Percentiles rank a stretch among this genome's conserved stretches.
Conservation (phyloP, 2,888 invertebrate genomes). For the Alviniconcha strummeri region DNA sequence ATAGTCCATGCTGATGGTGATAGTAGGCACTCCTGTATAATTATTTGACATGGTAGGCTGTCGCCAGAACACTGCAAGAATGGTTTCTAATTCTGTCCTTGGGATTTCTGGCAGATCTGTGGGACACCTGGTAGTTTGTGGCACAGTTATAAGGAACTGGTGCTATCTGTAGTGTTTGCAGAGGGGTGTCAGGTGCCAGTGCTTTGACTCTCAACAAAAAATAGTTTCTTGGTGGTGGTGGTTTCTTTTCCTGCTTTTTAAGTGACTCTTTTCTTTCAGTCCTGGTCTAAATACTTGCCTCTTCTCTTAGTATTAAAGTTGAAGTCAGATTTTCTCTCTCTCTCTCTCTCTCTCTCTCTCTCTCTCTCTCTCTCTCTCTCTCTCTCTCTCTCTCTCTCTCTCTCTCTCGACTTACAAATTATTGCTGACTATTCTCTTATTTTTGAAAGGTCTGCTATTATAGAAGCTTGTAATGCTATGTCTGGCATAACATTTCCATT, state of each 20-base stretch:
- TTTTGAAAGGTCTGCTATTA: too few species aligned
- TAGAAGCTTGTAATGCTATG: too few species aligned
- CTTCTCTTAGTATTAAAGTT: too few species aligned
- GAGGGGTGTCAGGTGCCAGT: neutral
- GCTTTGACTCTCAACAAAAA: neutral
- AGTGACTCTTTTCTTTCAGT: neutral
- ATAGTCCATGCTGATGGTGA: too few species aligned
- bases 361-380: neutral
- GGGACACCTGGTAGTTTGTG: too few species aligned
- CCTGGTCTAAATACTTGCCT: neutral
- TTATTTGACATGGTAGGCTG: too few species aligned
- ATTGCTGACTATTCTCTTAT: too few species aligned
- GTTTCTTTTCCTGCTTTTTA: neutral
- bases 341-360: neutral
- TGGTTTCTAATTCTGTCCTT: too few species aligned
- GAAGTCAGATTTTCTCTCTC: neutral
- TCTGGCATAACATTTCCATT: neutral
- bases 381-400: slow-evolving; percentile 7
- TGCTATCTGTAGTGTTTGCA: neutral
- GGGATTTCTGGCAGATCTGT: too few species aligned
- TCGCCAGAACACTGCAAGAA: too few species aligned
- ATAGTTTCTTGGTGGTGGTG: neutral
- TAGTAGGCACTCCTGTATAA: too few species aligned
- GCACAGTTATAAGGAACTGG: too few species aligned
- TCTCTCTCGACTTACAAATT: neutral